Conservation (phyloP, 1,140 invertebrate species). For the Pseudomyrmex flavicornis region DNA sequence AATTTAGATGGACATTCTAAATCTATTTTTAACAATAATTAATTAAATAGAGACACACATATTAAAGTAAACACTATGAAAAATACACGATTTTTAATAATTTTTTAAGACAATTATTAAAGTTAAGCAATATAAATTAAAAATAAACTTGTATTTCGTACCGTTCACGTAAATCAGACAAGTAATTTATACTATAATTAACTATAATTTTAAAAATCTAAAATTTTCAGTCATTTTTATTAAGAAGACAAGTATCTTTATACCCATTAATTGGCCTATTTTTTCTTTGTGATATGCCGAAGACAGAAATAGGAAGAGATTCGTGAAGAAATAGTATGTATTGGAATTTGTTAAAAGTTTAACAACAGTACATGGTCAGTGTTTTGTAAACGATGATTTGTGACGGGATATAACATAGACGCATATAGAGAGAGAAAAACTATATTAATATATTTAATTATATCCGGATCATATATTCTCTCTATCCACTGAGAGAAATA, state of each 20-base stretch:
- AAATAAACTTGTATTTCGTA: not conserved
- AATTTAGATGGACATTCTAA: not conserved
- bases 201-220: not conserved
- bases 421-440: not conserved
- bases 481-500: slow-evolving; percentile 6
- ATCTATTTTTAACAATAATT: slow-evolving; percentile 30
- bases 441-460: slow-evolving; percentile 50
- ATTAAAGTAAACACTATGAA: not conserved
- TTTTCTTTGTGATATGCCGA: not conserved
- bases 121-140: not conserved
- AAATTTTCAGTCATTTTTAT: no score
- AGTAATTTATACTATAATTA: not conserved
- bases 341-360: slow-evolving; percentile 84
- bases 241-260: no score
- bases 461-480: slow-evolving; percentile 32
- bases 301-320: slow-evolving; percentile 37
- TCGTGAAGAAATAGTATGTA: slow-evolving; percentile 39
- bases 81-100: slow-evolving; percentile 9
- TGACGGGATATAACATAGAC: not conserved
- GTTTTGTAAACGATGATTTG: slow-evolving; percentile 83
- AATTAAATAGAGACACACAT: not conserved
- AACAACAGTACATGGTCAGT: slow-evolving; percentile 83
- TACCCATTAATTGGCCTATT: not conserved
- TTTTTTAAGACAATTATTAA: not conserved
- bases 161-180: not conserved